Evolutionary conservation across 2,797 vertebrate genomes (phyloP).

Genomic region (Kryptolebias ocellatus): DNA sequence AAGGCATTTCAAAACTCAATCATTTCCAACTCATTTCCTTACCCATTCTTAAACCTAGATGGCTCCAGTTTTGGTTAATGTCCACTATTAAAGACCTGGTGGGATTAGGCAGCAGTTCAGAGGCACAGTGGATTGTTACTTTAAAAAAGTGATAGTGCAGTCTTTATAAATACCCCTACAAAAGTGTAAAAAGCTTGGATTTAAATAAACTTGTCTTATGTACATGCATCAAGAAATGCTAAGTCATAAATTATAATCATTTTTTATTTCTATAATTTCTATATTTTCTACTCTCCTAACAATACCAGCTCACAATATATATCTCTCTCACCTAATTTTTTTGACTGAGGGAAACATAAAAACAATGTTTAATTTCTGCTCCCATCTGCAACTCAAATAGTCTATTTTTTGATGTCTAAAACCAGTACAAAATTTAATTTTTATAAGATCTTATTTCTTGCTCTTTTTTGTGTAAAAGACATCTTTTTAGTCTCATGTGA

Average conservation of each 20-base stretch:
- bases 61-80: constrained; percentile 31
- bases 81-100: constrained; percentile 31
- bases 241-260: neutral
- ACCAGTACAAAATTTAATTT: no score
- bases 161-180: constrained; percentile 4
- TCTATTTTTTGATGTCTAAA: no score
- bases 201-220: neutral
- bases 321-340: constrained; percentile 2
- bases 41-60: constrained; percentile 29
- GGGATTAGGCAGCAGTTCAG: constrained; percentile 32
- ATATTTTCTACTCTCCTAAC: neutral
- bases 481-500: no score
- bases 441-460: constrained; percentile 24
- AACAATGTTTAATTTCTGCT: no score
- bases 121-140: constrained; percentile 1
- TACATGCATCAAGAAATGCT: neutral
- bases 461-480: constrained; percentile 9
- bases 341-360: no score
- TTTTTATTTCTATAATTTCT: constrained; percentile 19
- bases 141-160: constrained; percentile 3
- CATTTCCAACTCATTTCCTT: constrained; percentile 38
- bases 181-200: neutral
- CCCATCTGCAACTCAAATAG: no score
- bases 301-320: neutral
- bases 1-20: constrained; percentile 48